Evolutionary conservation across 1,140 invertebrate genomes (phyloP).

Genomic region (Lamellibrachia luymesi): DNA sequence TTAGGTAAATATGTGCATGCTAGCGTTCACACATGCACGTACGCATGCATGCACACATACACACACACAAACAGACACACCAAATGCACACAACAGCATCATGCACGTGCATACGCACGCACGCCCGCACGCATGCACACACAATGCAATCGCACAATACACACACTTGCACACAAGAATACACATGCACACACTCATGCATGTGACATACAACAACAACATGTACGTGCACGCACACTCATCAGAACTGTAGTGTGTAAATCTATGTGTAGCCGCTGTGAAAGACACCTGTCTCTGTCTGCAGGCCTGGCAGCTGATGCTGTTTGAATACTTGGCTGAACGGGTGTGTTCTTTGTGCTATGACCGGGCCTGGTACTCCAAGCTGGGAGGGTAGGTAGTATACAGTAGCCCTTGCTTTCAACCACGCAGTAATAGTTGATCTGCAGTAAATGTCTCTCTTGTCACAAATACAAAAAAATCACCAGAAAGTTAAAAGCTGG

Average conservation of each 20-base stretch:
- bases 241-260: neutral
- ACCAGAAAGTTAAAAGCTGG: too few relatives aligned
- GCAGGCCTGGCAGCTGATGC: conserved; percentile 82
- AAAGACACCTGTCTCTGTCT: conserved; percentile 31
- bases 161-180: neutral
- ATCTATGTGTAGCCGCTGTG: neutral
- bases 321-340: conserved; percentile 94
- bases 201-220: too few relatives aligned
- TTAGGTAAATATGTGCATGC: too few relatives aligned
- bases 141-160: too few relatives aligned
- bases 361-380: conserved; percentile 96
- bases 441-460: too few relatives aligned
- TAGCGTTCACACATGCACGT: neutral
- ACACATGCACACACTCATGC: too few relatives aligned
- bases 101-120: too few relatives aligned
- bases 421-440: neutral
- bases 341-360: conserved; percentile 94
- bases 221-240: too few relatives aligned
- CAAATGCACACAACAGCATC: too few relatives aligned
- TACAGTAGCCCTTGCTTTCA: neutral
- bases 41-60: neutral
- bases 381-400: conserved; percentile 76
- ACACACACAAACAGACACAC: neutral
- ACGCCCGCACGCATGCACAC: too few relatives aligned
- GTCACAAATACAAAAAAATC: neutral